These are phyloP conservation scores for Apotomis betuletana DNA, from an alignment of 2,888 invertebrate genomes.

Conservation along the genomic window DNA sequence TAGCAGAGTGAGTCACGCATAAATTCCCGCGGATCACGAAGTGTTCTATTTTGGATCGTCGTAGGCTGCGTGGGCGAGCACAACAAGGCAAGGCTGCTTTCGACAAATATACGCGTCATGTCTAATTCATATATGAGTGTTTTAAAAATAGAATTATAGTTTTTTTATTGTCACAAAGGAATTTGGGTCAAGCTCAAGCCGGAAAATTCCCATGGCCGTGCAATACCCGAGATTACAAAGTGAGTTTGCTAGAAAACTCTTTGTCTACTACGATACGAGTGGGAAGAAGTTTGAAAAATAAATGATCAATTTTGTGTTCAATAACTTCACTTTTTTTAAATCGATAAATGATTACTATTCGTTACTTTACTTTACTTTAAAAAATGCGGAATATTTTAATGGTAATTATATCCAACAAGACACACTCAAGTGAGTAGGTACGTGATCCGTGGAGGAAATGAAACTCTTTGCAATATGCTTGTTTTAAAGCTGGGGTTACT, in stretches of 20 bases:
- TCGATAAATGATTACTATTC: no score
- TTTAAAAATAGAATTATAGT: conserved; percentile 36
- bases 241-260: background rate
- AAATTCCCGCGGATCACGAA: conserved; percentile 59
- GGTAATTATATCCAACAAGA: no score
- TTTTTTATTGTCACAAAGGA: conserved; percentile 48
- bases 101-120: conserved; percentile 65
- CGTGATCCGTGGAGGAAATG: no score
- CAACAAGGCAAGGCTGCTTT: conserved; percentile 80
- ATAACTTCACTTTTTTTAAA: no score
- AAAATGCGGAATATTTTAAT: no score
- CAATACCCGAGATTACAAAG: conserved; percentile 1
- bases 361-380: no score
- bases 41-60: conserved; percentile 64
- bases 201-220: conserved; percentile 35
- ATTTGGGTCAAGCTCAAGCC: conserved; percentile 55
- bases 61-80: conserved; percentile 70
- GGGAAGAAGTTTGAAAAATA: no score
- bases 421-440: no score
- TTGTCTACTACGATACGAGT: no score
- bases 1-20: conserved; percentile 68
- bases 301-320: no score
- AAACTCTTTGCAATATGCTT: no score
- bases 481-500: no score
- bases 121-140: conserved; percentile 52